phyloP scores from a whole-genome alignment of 2,113 vertebrate genomes.

The Macrotus californicus region DNA sequence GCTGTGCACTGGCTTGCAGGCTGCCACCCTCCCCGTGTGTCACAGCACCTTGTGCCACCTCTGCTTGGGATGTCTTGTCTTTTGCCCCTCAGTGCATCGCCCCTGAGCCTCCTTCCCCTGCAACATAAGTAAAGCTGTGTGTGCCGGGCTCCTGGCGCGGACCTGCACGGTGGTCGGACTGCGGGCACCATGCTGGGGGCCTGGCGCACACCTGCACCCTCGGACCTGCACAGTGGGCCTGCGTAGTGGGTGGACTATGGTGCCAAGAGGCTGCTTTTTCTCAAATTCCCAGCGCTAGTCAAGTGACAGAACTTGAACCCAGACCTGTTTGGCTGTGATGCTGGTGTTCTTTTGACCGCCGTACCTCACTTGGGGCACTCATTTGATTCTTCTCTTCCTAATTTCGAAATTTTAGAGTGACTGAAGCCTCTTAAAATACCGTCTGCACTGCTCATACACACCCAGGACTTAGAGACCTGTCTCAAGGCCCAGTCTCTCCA shows the following conservation, averaged over 20 bases:
- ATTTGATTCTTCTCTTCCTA: not conserved
- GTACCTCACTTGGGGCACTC: not conserved
- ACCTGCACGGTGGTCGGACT: not conserved
- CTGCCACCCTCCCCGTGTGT: not conserved
- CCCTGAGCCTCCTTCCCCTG: not conserved
- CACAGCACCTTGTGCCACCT: not conserved
- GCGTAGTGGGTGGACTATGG: not conserved
- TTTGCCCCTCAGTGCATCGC: not conserved
- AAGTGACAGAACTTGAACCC: not conserved
- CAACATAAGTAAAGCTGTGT: not conserved
- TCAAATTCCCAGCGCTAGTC: not conserved
- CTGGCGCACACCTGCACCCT: not conserved
- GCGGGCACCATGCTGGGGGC: not conserved
- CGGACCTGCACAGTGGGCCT: not conserved
- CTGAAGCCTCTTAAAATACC: not conserved
- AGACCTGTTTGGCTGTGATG: not conserved
- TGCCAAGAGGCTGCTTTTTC: not conserved
- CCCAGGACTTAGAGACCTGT: not conserved
- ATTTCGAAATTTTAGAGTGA: not conserved
- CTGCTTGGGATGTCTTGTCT: not conserved
- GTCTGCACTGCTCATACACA: not conserved
- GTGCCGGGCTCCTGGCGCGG: not conserved
- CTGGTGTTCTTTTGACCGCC: not conserved
- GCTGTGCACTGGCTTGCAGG: rapidly evolving
- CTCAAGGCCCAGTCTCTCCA: not conserved